Conservation (phyloP, 1,140 invertebrate species). For the Leptinotarsa defecta region DNA sequence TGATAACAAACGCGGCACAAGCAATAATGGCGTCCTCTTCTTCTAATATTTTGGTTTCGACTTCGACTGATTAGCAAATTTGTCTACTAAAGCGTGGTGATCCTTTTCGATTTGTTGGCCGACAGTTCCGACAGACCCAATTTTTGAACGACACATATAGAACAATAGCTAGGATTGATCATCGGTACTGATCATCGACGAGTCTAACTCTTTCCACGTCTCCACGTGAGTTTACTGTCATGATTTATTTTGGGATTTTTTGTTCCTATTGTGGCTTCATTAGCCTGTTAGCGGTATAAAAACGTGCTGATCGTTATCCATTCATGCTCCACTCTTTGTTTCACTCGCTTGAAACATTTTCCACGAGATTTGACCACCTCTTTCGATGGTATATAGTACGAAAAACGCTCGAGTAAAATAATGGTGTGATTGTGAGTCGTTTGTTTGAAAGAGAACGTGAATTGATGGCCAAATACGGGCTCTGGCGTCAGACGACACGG, state of each 20-base stretch:
- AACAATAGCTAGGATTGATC: too few species aligned
- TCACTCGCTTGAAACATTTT: not conserved
- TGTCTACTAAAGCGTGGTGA: too few species aligned
- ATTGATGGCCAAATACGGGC: not conserved
- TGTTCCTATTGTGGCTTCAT: constrained; percentile 3
- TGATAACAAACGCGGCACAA: too few species aligned
- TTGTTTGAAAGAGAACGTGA: constrained; percentile 5
- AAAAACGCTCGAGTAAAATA: not conserved
- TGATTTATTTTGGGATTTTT: constrained; percentile 1
- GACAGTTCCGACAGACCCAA: too few species aligned
- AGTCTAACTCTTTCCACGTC: not conserved
- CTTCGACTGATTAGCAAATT: too few species aligned
- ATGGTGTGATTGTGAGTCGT: constrained; percentile 5
- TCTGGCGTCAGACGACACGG: not conserved
- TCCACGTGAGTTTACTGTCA: not conserved
- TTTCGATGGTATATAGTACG: not conserved
- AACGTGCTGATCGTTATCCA: constrained; percentile 7
- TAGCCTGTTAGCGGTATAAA: not conserved
- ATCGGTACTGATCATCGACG: too few species aligned
- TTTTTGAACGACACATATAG: too few species aligned
- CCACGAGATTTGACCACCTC: not conserved
- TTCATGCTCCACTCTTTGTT: constrained; percentile 5
- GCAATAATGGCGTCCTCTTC: too few species aligned
- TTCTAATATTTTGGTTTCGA: too few species aligned
- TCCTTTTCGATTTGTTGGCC: too few species aligned